Percentiles rank a stretch among this genome's conserved stretches.
Conservation (phyloP, 2,797 vertebrate species). For the Loriculus beryllinus region DNA sequence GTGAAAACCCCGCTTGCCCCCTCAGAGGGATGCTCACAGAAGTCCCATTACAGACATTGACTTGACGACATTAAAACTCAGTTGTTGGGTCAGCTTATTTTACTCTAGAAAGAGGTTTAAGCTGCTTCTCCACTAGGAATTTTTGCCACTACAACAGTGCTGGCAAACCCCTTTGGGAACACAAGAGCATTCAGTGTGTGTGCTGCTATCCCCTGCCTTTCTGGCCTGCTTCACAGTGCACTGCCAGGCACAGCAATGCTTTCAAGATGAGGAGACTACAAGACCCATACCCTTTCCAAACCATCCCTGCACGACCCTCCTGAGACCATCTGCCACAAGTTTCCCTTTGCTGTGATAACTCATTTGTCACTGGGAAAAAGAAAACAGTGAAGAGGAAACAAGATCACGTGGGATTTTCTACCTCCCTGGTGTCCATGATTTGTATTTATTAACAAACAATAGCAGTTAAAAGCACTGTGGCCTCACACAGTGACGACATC, state of each 20-base stretch:
- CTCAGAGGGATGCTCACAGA: not conserved
- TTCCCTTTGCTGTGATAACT: not conserved
- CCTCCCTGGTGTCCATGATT: not conserved
- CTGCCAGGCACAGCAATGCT: not conserved
- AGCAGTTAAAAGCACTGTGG: slow-evolving; percentile 19
- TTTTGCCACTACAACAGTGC: not conserved
- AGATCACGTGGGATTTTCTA: not conserved
- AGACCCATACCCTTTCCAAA: not conserved
- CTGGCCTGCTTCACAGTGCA: not conserved
- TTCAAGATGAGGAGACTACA: not conserved
- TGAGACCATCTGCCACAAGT: not conserved
- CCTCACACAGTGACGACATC: not conserved
- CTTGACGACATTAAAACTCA: not conserved
- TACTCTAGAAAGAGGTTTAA: not conserved
- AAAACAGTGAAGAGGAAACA: not conserved
- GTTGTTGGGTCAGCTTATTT: not conserved
- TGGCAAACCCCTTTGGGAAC: not conserved
- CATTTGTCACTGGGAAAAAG: not conserved
- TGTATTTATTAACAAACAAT: slow-evolving; percentile 64
- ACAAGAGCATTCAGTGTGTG: accelerated
- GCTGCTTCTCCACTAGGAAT: not conserved
- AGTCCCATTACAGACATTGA: not conserved
- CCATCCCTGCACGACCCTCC: not conserved
- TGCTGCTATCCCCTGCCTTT: not conserved
- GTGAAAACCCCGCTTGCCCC: not conserved